phyloP scores from a whole-genome alignment of 2,113 vertebrate genomes.

The Synodontis membranacea region DNA sequence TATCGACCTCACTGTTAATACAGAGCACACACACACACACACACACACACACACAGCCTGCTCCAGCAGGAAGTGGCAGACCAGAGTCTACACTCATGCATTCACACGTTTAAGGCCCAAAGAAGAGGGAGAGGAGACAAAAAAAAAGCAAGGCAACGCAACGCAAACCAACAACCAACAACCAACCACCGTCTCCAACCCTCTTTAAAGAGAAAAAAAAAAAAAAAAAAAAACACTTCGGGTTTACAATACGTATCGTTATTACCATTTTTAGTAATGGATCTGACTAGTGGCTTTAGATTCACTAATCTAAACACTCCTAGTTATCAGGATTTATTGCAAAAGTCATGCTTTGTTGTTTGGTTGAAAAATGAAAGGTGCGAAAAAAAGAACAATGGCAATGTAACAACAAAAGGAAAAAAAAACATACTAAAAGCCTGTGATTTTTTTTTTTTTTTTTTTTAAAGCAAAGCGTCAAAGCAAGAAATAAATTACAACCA shows the following conservation, averaged over 20 bases:
- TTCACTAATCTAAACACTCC: neutral
- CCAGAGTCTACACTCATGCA: slow-evolving; percentile 28
- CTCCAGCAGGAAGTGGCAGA: slow-evolving; percentile 32
- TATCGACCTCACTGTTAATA: slow-evolving; percentile 32
- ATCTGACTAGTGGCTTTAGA: neutral
- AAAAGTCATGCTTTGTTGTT: neutral
- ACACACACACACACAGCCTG: slow-evolving; percentile 9
- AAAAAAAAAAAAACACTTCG: neutral
- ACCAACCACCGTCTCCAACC: neutral
- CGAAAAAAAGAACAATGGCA: neutral
- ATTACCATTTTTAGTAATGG: neutral
- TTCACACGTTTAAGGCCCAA: slow-evolving; percentile 39
- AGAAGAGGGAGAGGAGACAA: neutral
- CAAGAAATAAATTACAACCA: neutral
- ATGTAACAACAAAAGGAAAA: neutral
- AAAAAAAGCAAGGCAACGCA: neutral
- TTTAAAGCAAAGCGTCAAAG: neutral
- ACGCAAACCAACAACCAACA: neutral
- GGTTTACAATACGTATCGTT: neutral
- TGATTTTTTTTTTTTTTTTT: neutral
- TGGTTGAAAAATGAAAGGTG: neutral
- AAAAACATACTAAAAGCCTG: neutral
- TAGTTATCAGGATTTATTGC: slow-evolving; percentile 40
- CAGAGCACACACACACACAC: slow-evolving; percentile 5
- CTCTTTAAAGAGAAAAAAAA: neutral